A percentile compares a stretch with the other conserved stretches of the same genome.
Evolutionary conservation across 2,113 vertebrate species (phyloP).

Genomic region (Rhegmatorhina hoffmannsi): DNA sequence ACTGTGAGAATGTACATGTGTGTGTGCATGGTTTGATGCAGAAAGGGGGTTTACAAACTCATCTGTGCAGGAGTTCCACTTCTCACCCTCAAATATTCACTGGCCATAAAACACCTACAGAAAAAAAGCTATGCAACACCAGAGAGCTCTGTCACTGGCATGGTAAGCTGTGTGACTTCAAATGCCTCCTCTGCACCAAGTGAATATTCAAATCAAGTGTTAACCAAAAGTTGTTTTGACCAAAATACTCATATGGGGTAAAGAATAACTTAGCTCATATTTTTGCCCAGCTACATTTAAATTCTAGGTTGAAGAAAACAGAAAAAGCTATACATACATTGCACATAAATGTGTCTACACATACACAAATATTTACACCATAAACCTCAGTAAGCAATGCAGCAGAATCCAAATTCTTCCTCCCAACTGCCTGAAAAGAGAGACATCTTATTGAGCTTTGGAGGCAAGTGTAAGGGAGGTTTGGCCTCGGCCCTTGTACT

Average conservation of each 20-base stretch:
- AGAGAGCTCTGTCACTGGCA: background rate
- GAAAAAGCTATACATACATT: background rate
- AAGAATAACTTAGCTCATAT: background rate
- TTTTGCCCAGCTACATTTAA: background rate
- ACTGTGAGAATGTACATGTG: accelerated
- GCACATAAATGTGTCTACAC: background rate
- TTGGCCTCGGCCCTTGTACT: too few species aligned
- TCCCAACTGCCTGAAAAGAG: background rate
- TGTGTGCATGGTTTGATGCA: background rate
- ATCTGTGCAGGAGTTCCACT: background rate
- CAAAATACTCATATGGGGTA: background rate
- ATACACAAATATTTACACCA: background rate
- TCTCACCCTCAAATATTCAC: background rate
- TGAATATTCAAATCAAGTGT: background rate
- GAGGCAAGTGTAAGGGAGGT: background rate
- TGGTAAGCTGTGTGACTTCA: background rate
- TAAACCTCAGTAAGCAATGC: background rate
- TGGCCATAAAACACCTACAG: background rate
- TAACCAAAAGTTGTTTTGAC: background rate
- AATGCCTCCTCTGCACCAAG: background rate
- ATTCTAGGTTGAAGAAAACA: background rate
- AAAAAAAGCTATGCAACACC: background rate
- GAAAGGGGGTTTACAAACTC: background rate
- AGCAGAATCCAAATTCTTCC: background rate
- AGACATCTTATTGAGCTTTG: background rate